Conservation (phyloP, 2,888 invertebrate species). For the Agrochola circellaris region DNA sequence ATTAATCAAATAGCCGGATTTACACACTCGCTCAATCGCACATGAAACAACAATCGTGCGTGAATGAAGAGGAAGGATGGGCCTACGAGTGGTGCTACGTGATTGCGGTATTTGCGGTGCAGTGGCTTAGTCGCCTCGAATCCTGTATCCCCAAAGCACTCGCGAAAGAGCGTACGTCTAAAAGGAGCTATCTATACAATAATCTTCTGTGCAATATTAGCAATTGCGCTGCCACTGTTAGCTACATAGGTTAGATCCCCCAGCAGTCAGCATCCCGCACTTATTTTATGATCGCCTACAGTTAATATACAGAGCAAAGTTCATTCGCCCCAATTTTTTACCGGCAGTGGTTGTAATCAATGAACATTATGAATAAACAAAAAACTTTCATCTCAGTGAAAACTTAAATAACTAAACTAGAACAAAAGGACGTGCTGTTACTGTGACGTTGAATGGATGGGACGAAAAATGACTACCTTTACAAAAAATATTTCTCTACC, state of each 20-base stretch:
- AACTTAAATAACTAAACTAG: slow-evolving; percentile 66
- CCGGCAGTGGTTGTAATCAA: slow-evolving; percentile 24
- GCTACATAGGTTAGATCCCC: not conserved
- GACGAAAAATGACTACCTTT: slow-evolving; percentile 68
- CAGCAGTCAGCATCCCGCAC: no score
- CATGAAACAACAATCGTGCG: not conserved
- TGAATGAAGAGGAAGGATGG: not conserved
- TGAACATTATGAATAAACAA: slow-evolving; percentile 58
- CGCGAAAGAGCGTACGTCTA: not conserved
- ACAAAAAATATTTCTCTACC: slow-evolving; percentile 79
- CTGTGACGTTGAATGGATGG: slow-evolving; percentile 76
- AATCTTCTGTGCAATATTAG: not conserved
- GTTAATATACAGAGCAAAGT: slow-evolving; percentile 9
- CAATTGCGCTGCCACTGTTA: not conserved
- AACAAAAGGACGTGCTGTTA: slow-evolving; percentile 73
- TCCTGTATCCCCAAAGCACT: not conserved
- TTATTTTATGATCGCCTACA: not conserved
- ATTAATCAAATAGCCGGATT: not conserved
- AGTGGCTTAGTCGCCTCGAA: not conserved
- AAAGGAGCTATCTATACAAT: not conserved
- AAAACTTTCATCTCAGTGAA: slow-evolving; percentile 50
- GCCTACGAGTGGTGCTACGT: not conserved
- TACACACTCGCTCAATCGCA: not conserved
- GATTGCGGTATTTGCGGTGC: not conserved
- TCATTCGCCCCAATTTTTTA: slow-evolving; percentile 22